phyloP scores from a whole-genome alignment of 2,888 invertebrate genomes.

The Mactromeris polynyma region DNA sequence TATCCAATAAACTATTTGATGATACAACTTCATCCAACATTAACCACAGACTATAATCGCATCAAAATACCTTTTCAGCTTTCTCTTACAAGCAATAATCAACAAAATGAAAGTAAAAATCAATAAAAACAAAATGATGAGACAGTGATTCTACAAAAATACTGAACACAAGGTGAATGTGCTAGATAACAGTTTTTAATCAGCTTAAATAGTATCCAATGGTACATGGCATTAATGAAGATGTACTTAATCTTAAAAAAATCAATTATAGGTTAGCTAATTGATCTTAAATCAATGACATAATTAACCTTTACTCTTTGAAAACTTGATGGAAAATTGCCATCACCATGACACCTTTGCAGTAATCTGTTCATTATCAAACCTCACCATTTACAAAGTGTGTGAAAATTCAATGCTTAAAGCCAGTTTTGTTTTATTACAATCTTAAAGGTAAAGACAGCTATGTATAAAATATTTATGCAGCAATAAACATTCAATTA shows the following conservation, averaged over 20 bases:
- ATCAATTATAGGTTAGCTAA: too few species aligned
- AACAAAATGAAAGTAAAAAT: not conserved
- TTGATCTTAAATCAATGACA: too few species aligned
- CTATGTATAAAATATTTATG: too few species aligned
- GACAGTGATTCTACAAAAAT: not conserved
- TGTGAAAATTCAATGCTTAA: too few species aligned
- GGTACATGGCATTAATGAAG: not conserved
- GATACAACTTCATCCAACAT: not conserved
- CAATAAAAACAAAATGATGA: not conserved
- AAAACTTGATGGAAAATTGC: too few species aligned
- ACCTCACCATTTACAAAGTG: too few species aligned
- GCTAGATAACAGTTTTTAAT: not conserved
- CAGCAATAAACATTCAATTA: too few species aligned
- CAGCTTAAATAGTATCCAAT: conserved; percentile 1
- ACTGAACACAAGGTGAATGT: not conserved
- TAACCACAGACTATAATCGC: not conserved
- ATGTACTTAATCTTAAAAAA: not conserved
- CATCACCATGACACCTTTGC: too few species aligned
- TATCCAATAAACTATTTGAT: not conserved
- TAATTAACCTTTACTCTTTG: too few species aligned
- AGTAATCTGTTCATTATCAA: too few species aligned
- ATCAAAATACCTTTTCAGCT: not conserved
- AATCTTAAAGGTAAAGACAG: too few species aligned
- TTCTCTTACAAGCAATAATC: not conserved
- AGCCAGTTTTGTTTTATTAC: too few species aligned